Evolutionary conservation across 2,113 vertebrate genomes (phyloP), one percentile per base, ranked within the genome.

Genomic region (Sebastes fasciatus): DNA sequence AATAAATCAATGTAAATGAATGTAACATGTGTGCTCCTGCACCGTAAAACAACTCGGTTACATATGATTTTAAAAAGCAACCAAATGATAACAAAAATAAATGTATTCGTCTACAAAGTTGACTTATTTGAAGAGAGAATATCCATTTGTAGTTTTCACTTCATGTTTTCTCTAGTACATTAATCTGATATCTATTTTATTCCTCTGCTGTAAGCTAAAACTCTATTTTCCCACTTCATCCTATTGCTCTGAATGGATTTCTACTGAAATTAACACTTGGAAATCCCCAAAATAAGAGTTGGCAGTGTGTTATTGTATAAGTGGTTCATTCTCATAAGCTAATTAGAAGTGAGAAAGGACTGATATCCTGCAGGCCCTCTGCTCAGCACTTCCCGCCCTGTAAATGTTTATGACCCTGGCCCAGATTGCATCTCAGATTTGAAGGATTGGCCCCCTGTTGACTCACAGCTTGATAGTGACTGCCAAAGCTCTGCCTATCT

Each of bases 371-470:
- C 83, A 91, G 82, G 77, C 82, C 80, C 85, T 87, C 87, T 81
- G 83, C 84, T 85, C 83, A 80, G 74, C 83, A 84, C 88, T 90
- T 93, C 93, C 91, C 94, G 87, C 89, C 88, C 89, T 92, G 91
- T 95, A 94, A 95, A 95, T 85, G 86, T 95, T 95, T 95, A 94
- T 91, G 91, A 82, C 90, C 82, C 88, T n/a, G 90, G 85, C 87
- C 86, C 91, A 95, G 92, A 95, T 94, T 93, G 90, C 86, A 90
- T 89, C 88, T 89, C 21, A 93, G 90, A 94, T 92, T 94, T 90
- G 89, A 92, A 82, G 91, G 90, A 93, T 91, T 90, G 89, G 70
- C 82, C 89, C 91, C 93, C 92, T 80, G 89, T 89, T 89, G 91
- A 86, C 91, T 95, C 93, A 94, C 94, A 94, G 94, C 92, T 90